Conservation (phyloP, 2,113 vertebrate genomes). For the Epinephelus moara region DNA sequence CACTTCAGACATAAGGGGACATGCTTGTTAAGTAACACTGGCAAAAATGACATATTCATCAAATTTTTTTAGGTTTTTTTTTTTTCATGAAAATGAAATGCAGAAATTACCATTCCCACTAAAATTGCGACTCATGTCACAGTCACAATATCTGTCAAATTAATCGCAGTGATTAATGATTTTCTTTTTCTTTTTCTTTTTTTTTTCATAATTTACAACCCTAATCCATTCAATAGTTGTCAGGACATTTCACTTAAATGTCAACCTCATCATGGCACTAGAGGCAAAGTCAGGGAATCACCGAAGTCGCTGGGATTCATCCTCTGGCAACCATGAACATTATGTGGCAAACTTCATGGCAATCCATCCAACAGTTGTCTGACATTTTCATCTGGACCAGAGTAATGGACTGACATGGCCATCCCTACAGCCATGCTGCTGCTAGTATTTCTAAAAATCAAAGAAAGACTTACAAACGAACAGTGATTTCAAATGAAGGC, state of each 20-base stretch:
- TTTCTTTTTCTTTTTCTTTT: too few species aligned
- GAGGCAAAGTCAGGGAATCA: background rate
- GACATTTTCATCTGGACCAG: background rate
- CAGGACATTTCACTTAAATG: background rate
- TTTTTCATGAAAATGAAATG: too few species aligned
- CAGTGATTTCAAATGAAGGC: constrained; percentile 6
- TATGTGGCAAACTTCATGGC: background rate
- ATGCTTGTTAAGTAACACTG: too few species aligned
- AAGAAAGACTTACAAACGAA: background rate
- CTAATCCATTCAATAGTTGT: background rate
- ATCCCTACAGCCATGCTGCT: background rate
- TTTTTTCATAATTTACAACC: too few species aligned
- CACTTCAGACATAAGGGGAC: too few species aligned
- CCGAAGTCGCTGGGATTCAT: background rate
- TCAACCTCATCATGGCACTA: background rate
- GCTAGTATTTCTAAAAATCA: background rate
- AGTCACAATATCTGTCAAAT: too few species aligned
- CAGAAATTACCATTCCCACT: too few species aligned
- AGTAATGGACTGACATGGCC: background rate
- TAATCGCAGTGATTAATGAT: too few species aligned
- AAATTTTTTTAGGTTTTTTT: too few species aligned
- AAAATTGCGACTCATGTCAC: too few species aligned
- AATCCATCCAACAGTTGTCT: background rate
- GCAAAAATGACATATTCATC: too few species aligned
- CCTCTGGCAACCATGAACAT: background rate